These are phyloP conservation scores for Catostylus mosaicus DNA, from an alignment of 30 jellyfish, hydroid and myxozoan species.

Conservation along the genomic window DNA sequence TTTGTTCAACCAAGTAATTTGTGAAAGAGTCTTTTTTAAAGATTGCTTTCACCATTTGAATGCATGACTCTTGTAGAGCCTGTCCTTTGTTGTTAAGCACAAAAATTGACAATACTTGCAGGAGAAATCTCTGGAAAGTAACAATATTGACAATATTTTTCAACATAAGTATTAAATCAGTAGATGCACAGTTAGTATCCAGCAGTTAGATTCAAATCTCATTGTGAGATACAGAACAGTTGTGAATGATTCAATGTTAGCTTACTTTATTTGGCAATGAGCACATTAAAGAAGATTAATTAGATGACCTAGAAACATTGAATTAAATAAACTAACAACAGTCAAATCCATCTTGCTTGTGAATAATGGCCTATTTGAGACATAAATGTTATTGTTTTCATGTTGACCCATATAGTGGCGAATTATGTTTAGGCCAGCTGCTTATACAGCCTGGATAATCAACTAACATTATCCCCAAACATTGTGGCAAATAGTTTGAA, in stretches of 20 bases:
- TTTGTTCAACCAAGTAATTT: too few species aligned
- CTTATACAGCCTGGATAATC: not conserved
- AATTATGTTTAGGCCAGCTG: not conserved
- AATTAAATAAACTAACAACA: not conserved
- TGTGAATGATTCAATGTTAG: not conserved
- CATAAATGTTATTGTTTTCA: not conserved
- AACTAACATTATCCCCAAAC: not conserved
- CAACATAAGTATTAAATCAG: too few species aligned
- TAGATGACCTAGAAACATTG: not conserved
- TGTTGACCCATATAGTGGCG: constrained; percentile 23
- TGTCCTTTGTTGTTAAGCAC: too few species aligned
- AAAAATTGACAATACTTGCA: too few species aligned
- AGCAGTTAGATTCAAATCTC: too few species aligned
- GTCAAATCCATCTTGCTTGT: not conserved
- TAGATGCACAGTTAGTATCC: too few species aligned
- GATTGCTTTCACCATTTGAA: too few species aligned
- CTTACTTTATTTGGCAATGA: not conserved
- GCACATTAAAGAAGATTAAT: not conserved
- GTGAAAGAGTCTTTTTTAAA: too few species aligned
- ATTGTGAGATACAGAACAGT: not conserved
- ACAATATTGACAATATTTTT: too few species aligned
- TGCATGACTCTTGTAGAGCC: too few species aligned
- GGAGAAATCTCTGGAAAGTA: too few species aligned
- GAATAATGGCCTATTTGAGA: not conserved
- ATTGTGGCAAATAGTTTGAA: not conserved